Evolutionary conservation across 2,113 vertebrate genomes (phyloP), one percentile per base, ranked within the genome.

Genomic region (Genyomyrus donnyi): DNA sequence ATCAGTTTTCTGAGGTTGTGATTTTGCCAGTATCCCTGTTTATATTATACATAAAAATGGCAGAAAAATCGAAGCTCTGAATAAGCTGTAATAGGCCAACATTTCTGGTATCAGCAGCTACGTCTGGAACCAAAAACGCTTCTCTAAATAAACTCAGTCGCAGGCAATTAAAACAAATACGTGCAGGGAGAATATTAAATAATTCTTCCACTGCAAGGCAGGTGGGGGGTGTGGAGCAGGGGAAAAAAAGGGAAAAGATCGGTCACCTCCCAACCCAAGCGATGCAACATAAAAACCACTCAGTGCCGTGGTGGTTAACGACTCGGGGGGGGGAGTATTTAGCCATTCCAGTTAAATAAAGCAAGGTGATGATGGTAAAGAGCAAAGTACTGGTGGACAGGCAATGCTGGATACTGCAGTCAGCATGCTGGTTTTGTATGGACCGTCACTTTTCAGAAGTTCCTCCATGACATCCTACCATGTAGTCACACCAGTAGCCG

Each of bases 121-220:
- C 39, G 90, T 92, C 70, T 91, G 91, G 93, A 48, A 92, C 87
- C 89, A 85, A 90, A 91, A 92, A 89, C 53, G 17, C 10, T 53
- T 45, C 70, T 89, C 91, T 89, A 90, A 93, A 90, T 91, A 90
- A 2, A 77, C 91, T 89, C 91, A 92, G 90, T 90, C 91, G 45
- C 66, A 90, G 86, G 42, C 93, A 92, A 94, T 93, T 91, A 93
- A 92, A 85, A 92, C 88, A 93, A 94, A 93, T 94, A 92, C 93
- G 93, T 91, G 85, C 52, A 3, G 91, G 92, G 27, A 87, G 58
- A 56, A 56, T 53, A 56, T 35, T 9, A 56, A 87, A 87, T 15
- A 1, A 21, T 35, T 31, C 27, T 24, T 56, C 27, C 27, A 27
- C 13, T 52, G 48, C 39, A 2, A 39, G 24, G 50, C 3, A 35